Conservation (phyloP, 2,888 invertebrate genomes). For the Rotaria magnacalcarata region DNA sequence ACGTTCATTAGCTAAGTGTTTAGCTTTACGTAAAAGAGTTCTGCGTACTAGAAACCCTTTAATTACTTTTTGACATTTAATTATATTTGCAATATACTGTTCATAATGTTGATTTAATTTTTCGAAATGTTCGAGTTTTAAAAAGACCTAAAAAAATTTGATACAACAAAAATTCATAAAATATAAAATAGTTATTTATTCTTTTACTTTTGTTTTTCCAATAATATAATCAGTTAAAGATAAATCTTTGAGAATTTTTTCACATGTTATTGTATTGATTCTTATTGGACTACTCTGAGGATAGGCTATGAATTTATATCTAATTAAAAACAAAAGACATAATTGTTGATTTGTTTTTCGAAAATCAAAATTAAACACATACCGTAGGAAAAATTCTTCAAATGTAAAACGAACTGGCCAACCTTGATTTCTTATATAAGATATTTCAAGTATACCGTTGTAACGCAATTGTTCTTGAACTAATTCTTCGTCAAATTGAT, state of each 20-base stretch:
- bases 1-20: slow-evolving; percentile 39
- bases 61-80: slow-evolving; percentile 50
- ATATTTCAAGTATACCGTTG: slow-evolving; percentile 57
- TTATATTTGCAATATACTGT: slow-evolving; percentile 48
- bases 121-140: slow-evolving; percentile 54
- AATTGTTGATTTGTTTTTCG: neutral
- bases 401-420: slow-evolving; percentile 52
- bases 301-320: slow-evolving; percentile 47
- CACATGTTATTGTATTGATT: slow-evolving; percentile 40
- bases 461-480: slow-evolving; percentile 53
- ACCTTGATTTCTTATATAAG: slow-evolving; percentile 53
- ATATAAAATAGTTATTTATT: slow-evolving; percentile 3
- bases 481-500: slow-evolving; percentile 50
- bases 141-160: slow-evolving; percentile 51
- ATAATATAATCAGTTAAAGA: slow-evolving; percentile 50
- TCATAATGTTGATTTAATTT: slow-evolving; percentile 50
- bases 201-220: slow-evolving; percentile 50
- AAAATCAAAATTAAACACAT: too few species aligned
- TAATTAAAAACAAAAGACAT: neutral
- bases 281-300: slow-evolving; percentile 42
- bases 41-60: slow-evolving; percentile 50
- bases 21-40: slow-evolving; percentile 34
- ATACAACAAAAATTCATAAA: neutral
- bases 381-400: slow-evolving; percentile 51
- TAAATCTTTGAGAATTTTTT: slow-evolving; percentile 48